These are phyloP conservation scores for Sebastes hopkinsi DNA, from an alignment of 2,797 vertebrate species.

Conservation along the genomic window DNA sequence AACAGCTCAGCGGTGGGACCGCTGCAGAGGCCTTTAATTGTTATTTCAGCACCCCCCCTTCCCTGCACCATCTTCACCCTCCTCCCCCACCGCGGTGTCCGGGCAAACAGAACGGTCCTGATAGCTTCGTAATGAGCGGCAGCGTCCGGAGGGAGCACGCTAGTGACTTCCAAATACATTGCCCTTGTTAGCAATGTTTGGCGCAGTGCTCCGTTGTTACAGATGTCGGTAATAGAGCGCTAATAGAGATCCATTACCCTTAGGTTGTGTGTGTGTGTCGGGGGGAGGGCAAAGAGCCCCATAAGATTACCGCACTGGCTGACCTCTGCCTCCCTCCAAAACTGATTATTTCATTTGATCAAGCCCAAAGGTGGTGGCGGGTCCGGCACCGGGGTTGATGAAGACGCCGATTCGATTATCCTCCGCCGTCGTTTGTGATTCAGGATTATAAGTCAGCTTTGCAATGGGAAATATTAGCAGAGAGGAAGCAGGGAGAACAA, in stretches of 20 bases:
- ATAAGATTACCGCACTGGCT: conserved; percentile 69
- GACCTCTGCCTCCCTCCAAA: conserved; percentile 65
- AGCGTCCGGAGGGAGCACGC: conserved; percentile 76
- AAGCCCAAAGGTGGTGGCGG: conserved; percentile 61
- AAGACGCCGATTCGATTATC: conserved; percentile 50
- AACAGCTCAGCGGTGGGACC: conserved; percentile 50
- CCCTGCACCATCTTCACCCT: conserved; percentile 31
- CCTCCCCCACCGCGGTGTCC: conserved; percentile 52
- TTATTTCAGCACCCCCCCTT: conserved; percentile 68
- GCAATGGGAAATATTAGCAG: conserved; percentile 86
- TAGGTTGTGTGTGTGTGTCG: conserved; percentile 58
- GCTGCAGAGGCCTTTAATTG: conserved; percentile 74
- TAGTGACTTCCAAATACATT: conserved; percentile 84
- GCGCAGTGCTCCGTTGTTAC: conserved; percentile 78
- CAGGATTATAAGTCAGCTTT: conserved; percentile 54
- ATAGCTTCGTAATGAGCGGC: conserved; percentile 79
- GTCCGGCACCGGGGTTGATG: conserved; percentile 19
- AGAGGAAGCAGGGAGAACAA: conserved; percentile 75
- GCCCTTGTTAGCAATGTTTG: conserved; percentile 84
- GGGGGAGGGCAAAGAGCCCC: conserved; percentile 58
- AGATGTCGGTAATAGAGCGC: conserved; percentile 82
- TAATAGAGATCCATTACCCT: conserved; percentile 86
- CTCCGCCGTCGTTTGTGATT: conserved; percentile 68
- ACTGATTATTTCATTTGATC: conserved; percentile 72
- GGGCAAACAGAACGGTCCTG: conserved; percentile 77